Evolutionary conservation across 2,888 invertebrate species (phyloP).

Genomic region (Ophion ventricosus): DNA sequence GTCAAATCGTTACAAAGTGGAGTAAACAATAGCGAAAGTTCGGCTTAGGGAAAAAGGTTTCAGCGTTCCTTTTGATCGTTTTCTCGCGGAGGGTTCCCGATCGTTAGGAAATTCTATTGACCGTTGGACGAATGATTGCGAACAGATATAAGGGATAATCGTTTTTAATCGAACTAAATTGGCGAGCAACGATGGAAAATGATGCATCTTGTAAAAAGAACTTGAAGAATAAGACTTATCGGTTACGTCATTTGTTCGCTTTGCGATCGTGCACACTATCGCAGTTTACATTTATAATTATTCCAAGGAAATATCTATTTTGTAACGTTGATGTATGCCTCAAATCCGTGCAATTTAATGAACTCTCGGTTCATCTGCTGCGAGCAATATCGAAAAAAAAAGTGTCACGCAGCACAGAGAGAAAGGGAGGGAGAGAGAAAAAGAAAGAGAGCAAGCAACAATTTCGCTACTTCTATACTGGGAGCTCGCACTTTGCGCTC

Average conservation of each 20-base stretch:
- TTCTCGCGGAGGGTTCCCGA: background rate
- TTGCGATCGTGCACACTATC: too few species aligned
- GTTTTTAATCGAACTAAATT: slow-evolving; percentile 45
- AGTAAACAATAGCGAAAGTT: background rate
- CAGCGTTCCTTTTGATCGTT: background rate
- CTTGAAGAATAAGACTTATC: background rate
- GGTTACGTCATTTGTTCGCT: background rate
- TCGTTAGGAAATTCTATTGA: slow-evolving; percentile 6
- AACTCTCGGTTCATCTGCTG: too few species aligned
- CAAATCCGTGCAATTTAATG: too few species aligned
- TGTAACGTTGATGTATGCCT: background rate
- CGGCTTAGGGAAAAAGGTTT: background rate
- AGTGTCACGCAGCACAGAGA: background rate
- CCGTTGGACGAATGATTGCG: background rate
- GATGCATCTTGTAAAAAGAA: background rate
- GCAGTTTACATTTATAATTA: too few species aligned
- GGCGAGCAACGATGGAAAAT: slow-evolving; percentile 14
- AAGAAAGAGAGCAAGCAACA: background rate
- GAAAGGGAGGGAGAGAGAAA: background rate
- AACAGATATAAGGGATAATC: background rate
- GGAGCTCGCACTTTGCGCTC: slow-evolving; percentile 30
- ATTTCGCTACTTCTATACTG: background rate
- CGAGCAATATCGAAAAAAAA: background rate
- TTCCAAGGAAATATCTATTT: background rate
- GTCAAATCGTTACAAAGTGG: background rate